Conservation (phyloP, 1,140 invertebrate species). For the Drosophila persimilis region DNA sequence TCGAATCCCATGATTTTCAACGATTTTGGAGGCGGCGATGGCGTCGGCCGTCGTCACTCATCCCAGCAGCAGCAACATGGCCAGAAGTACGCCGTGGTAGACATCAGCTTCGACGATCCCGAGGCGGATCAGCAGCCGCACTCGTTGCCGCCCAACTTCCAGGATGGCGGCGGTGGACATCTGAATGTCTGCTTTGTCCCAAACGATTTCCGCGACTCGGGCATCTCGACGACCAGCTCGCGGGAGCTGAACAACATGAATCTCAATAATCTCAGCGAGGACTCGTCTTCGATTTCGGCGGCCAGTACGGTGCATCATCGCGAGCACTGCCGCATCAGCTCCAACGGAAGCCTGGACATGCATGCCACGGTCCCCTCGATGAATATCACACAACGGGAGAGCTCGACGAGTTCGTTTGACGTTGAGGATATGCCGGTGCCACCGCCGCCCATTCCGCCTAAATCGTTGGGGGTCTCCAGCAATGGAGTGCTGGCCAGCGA, state of each 20-base stretch:
- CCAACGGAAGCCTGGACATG: constrained; percentile 71
- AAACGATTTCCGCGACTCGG: constrained; percentile 81
- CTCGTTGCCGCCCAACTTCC: constrained; percentile 64
- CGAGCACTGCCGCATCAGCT: constrained; percentile 73
- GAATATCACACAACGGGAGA: constrained; percentile 76
- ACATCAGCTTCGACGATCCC: constrained; percentile 80
- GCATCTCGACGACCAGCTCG: constrained; percentile 80
- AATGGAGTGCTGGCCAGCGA: constrained; percentile 54
- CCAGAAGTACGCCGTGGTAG: constrained; percentile 80
- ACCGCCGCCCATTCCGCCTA: constrained; percentile 77
- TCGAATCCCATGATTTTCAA: constrained; percentile 79
- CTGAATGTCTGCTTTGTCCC: constrained; percentile 66
- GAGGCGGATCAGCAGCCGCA: constrained; percentile 79
- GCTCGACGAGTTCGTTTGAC: constrained; percentile 73
- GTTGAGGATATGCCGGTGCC: constrained; percentile 78
- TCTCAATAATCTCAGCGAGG: constrained; percentile 75
- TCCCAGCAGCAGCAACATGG: constrained; percentile 64
- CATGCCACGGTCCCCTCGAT: constrained; percentile 33
- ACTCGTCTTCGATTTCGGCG: constrained; percentile 63
- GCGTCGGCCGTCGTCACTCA: constrained; percentile 63
- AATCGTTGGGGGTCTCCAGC: constrained; percentile 62
- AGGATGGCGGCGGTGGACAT: constrained; percentile 51
- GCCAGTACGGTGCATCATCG: constrained; percentile 72
- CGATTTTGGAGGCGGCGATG: constrained; percentile 59
- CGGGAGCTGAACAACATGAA: constrained; percentile 75